phyloP scores from a whole-genome alignment of 2,888 invertebrate species.

The Lycocerus yunnanus region DNA sequence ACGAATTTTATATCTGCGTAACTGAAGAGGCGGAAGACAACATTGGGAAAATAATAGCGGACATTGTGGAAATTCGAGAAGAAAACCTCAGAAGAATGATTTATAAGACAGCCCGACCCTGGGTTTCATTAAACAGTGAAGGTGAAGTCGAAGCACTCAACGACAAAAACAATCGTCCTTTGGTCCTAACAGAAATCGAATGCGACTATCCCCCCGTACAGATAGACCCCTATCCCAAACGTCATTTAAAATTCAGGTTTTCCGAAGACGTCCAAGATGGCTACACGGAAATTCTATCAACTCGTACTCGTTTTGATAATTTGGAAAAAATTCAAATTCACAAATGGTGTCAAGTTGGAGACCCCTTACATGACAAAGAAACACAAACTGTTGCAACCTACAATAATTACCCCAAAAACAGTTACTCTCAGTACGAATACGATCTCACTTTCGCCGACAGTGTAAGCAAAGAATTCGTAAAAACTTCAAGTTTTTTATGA shows the following conservation, averaged over 20 bases:
- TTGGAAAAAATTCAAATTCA: slow-evolving; percentile 64
- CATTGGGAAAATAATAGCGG: slow-evolving; percentile 59
- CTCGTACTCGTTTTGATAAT: slow-evolving; percentile 62
- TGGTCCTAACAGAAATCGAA: slow-evolving; percentile 71
- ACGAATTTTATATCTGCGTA: slow-evolving; percentile 72
- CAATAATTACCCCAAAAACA: slow-evolving; percentile 68
- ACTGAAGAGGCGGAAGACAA: slow-evolving; percentile 61
- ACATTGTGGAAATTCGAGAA: slow-evolving; percentile 61
- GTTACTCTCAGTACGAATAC: slow-evolving; percentile 70
- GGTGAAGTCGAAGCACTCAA: slow-evolving; percentile 61
- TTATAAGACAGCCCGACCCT: slow-evolving; percentile 52
- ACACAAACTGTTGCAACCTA: slow-evolving; percentile 66
- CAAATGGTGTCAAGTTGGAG: slow-evolving; percentile 63
- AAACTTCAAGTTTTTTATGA: slow-evolving; percentile 45
- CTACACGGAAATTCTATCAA: slow-evolving; percentile 68
- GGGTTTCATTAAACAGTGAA: slow-evolving; percentile 70
- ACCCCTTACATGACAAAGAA: slow-evolving; percentile 52
- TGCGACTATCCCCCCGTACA: slow-evolving; percentile 62
- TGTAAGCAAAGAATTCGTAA: slow-evolving; percentile 44
- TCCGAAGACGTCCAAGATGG: slow-evolving; percentile 68
- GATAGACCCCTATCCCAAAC: slow-evolving; percentile 42
- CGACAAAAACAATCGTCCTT: slow-evolving; percentile 60
- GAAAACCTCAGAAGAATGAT: slow-evolving; percentile 33
- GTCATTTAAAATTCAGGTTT: slow-evolving; percentile 60
- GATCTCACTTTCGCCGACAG: slow-evolving; percentile 40